phyloP scores from a whole-genome alignment of 2,888 invertebrate species.

The Micoletzkya japonica region DNA sequence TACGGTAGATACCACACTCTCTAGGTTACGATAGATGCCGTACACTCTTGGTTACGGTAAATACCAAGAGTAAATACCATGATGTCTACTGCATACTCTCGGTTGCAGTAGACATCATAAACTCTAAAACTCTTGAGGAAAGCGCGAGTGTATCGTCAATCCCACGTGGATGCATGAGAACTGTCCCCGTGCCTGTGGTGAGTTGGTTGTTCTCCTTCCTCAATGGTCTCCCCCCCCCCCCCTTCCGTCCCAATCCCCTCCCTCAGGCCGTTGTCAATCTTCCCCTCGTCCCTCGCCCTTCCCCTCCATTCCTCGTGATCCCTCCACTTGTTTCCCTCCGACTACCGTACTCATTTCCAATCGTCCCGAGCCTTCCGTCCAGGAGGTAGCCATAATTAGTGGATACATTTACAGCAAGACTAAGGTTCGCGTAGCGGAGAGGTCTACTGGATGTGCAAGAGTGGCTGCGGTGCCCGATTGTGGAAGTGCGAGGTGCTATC shows the following conservation, averaged over 20 bases:
- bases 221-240: not conserved
- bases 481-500: conserved; percentile 21
- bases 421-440: conserved; percentile 8
- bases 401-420: not conserved
- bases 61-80: no score
- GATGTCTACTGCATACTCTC: not conserved
- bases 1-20: not conserved
- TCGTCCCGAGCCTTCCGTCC: conserved; percentile 11
- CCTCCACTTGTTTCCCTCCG: not conserved
- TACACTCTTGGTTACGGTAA: no score
- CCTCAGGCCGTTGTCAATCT: not conserved
- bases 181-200: conserved; percentile 35
- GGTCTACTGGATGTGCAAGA: conserved; percentile 14
- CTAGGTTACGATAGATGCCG: not conserved
- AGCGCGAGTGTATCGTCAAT: conserved; percentile 52
- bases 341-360: conserved; percentile 9
- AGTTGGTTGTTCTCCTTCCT: no score
- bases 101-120: no score
- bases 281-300: not conserved
- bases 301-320: not conserved
- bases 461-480: conserved; percentile 16
- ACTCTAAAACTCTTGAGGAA: not conserved
- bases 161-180: conserved; percentile 53
- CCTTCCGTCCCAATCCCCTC: not conserved
- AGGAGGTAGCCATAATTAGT: conserved; percentile 19